phyloP scores from a whole-genome alignment of 2,797 vertebrate genomes.

The Serranus cabrilla region DNA sequence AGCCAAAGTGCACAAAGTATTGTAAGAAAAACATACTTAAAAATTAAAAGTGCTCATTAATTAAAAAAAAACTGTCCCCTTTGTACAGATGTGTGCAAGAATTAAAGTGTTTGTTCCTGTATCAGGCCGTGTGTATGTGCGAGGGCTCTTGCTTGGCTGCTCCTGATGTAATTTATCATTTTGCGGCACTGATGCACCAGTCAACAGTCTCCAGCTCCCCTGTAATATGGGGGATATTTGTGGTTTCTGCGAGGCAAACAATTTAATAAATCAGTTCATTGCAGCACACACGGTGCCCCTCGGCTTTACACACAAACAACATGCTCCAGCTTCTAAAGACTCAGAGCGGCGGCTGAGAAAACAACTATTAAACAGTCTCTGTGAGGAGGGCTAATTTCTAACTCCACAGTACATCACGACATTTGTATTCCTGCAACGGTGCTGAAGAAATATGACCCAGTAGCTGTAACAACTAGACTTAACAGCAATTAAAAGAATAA shows the following conservation, averaged over 20 bases:
- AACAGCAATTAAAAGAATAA: conserved; percentile 61
- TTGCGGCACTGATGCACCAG: conserved; percentile 55
- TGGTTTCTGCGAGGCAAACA: conserved; percentile 71
- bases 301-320: conserved; percentile 74
- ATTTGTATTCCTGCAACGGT: conserved; percentile 44
- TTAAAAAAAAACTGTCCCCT: neutral
- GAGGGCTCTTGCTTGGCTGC: conserved; percentile 50
- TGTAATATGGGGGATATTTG: conserved; percentile 74
- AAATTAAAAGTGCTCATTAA: neutral
- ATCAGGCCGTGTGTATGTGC: conserved; percentile 35
- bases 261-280: conserved; percentile 83
- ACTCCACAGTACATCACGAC: conserved; percentile 18
- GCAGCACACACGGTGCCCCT: conserved; percentile 58
- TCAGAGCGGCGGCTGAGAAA: conserved; percentile 65
- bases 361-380: conserved; percentile 57
- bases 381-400: conserved; percentile 46
- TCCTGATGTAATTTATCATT: conserved; percentile 72
- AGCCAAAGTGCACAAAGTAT: neutral
- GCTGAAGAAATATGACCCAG: conserved; percentile 41
- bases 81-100: conserved; percentile 8
- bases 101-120: conserved; percentile 15
- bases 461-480: conserved; percentile 44
- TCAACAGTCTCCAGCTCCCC: conserved; percentile 67
- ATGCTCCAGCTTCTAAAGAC: conserved; percentile 57
- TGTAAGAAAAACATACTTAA: neutral